phyloP scores from a whole-genome alignment of 2,113 vertebrate species.

The Ptilorrhoa leucosticta region DNA sequence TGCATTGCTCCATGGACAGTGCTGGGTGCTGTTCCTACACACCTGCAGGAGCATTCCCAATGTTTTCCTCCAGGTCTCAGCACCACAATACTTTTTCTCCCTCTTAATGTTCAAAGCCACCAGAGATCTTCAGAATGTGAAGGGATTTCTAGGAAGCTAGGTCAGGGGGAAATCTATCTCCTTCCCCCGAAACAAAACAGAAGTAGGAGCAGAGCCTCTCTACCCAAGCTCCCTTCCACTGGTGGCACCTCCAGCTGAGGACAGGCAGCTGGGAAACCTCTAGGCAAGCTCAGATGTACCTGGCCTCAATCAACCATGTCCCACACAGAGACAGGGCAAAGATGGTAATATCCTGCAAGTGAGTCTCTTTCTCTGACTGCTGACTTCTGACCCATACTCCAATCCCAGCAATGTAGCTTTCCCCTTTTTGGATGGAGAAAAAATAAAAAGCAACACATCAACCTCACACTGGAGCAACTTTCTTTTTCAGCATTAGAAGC shows the following conservation, averaged over 20 bases:
- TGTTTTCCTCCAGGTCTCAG: neutral
- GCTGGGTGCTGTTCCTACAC: neutral
- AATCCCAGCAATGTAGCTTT: neutral
- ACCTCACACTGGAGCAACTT: neutral
- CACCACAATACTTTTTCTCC: neutral
- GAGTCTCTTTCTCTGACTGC: neutral
- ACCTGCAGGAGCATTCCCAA: neutral
- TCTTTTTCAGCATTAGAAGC: neutral
- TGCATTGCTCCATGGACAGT: neutral
- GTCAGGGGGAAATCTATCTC: neutral
- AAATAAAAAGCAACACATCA: neutral
- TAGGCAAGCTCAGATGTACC: neutral
- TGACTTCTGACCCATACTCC: neutral
- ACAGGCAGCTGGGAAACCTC: neutral
- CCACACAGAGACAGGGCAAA: neutral
- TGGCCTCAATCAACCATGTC: neutral
- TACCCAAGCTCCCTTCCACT: neutral
- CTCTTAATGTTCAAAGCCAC: neutral
- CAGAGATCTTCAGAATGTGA: neutral
- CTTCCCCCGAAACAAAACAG: neutral
- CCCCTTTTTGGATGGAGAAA: neutral
- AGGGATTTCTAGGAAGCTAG: neutral
- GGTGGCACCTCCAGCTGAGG: neutral
- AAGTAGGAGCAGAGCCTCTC: neutral
- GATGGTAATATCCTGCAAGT: fast-evolving